Base-by-base conservation (phyloP, 2,113 vertebrate species). In the Aphelocoma coerulescens region DNA sequence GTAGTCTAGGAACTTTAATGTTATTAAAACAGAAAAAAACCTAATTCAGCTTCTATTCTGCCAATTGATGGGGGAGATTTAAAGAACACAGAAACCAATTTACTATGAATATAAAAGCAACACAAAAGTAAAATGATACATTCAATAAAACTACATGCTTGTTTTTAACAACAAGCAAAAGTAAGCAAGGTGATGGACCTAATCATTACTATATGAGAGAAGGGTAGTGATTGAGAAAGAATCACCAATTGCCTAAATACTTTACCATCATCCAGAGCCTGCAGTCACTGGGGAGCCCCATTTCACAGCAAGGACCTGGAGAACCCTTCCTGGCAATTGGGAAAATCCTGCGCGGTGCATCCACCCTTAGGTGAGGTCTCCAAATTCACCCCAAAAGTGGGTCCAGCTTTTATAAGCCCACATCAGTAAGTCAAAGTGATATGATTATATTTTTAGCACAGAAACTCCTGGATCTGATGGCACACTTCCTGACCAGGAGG, bases 31-130 rank as follows among this genome's bases (percentile, higher is more conserved):
- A 76, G 27, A 46, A 63, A 75, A 67, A 63, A 41, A 46, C 4
- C 1, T 30, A 13, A 12, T 58, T 83, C 28, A 24, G 10, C 9
- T 85, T 88, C 11, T 37, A 23, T 37, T 61, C 58, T 61, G 23
- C 35, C n/a, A 27, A 11, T 17, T 27, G 11, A 26, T 2, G 1
- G 23, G 35, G 23, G 10, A 2, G 1, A 37, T 61, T 37, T 27
- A 37, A 27, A 18, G 58, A 37, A 26, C 23, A 37, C n/a, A 17
- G 23, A 37, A 11, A 26, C 23, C n/a, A 59, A 12, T 37, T 61
- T 61, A 27, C 35, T 27, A 12, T 18, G 11, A 37, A 27, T 37
- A 61, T 37, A 37, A 59, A 37, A 23, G n/a, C n/a, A 59, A 37
- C n/a, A 26, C n/a, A 17, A 61, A 61, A 37, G 23, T 61, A 37